These are phyloP conservation scores for Melitaea athalia DNA, from an alignment of 2,888 invertebrate species.

Conservation along the genomic window DNA sequence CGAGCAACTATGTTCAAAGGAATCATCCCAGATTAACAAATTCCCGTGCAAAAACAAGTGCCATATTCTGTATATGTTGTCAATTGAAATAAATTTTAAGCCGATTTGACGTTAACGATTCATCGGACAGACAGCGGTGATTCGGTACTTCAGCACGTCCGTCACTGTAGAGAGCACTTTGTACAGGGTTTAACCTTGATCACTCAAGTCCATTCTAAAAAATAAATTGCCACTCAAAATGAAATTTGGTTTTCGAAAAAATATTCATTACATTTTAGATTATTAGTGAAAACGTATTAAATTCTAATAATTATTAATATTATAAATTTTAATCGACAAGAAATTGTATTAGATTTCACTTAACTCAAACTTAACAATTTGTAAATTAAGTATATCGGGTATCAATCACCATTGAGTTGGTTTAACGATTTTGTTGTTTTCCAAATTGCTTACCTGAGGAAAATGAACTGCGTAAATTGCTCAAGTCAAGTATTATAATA, in stretches of 20 bases:
- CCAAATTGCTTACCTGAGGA: not conserved
- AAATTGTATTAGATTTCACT: not conserved
- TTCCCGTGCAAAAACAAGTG: not conserved
- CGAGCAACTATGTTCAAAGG: too few species aligned
- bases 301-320: too few species aligned
- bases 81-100: conserved; percentile 14
- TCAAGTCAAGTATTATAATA: not conserved
- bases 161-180: conserved; percentile 38
- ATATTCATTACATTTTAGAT: too few species aligned
- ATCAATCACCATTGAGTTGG: not conserved
- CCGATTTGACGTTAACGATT: conserved; percentile 24
- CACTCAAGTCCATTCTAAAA: conserved; percentile 10
- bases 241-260: not conserved
- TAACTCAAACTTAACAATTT: not conserved
- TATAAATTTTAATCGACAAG: not conserved
- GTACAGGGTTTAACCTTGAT: conserved; percentile 26
- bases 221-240: not conserved
- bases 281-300: too few species aligned
- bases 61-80: too few species aligned
- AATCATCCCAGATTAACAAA: too few species aligned
- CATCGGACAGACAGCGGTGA: conserved; percentile 28
- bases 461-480: not conserved
- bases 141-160: conserved; percentile 58
- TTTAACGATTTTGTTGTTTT: not conserved
- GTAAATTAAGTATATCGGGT: not conserved